Conservation (phyloP, 2,797 vertebrate species). For the Ambastaia sidthimunki region DNA sequence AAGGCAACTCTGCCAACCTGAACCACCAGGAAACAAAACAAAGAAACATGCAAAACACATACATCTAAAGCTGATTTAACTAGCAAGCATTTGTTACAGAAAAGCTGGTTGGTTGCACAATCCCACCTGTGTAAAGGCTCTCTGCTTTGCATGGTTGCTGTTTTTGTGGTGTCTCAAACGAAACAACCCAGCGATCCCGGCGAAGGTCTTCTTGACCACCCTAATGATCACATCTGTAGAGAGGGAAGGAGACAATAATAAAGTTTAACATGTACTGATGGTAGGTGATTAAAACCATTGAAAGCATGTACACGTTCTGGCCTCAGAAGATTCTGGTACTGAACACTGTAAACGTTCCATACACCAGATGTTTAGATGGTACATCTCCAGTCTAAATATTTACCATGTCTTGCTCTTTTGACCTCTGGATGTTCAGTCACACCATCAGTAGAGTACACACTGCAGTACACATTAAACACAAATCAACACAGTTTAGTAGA, state of each 20-base stretch:
- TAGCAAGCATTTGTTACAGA: background rate
- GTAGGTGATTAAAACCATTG: background rate
- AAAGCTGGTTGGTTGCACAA: too few species aligned
- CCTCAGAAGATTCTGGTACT: background rate
- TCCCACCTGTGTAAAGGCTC: slow-evolving; percentile 38
- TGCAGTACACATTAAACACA: slow-evolving; percentile 54
- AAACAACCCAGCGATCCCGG: slow-evolving; percentile 75
- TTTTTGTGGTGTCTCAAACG: slow-evolving; percentile 63
- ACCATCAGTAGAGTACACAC: slow-evolving; percentile 74
- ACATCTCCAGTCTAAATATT: slow-evolving; percentile 25
- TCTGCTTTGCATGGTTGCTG: slow-evolving; percentile 51
- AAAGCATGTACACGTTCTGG: background rate
- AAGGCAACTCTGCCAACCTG: slow-evolving; percentile 67
- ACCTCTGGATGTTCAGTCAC: slow-evolving; percentile 68
- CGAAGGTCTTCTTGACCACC: slow-evolving; percentile 79
- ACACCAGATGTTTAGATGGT: background rate
- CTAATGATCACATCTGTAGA: slow-evolving; percentile 76
- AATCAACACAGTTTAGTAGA: background rate
- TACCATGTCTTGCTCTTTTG: slow-evolving; percentile 78
- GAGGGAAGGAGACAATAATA: slow-evolving; percentile 20
- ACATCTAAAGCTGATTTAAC: background rate
- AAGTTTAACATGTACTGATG: background rate
- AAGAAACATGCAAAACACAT: background rate
- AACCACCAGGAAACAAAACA: slow-evolving; percentile 13
- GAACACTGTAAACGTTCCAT: too few species aligned